phyloP scores from a whole-genome alignment of 2,888 invertebrate genomes.

The Sturmia bella region DNA sequence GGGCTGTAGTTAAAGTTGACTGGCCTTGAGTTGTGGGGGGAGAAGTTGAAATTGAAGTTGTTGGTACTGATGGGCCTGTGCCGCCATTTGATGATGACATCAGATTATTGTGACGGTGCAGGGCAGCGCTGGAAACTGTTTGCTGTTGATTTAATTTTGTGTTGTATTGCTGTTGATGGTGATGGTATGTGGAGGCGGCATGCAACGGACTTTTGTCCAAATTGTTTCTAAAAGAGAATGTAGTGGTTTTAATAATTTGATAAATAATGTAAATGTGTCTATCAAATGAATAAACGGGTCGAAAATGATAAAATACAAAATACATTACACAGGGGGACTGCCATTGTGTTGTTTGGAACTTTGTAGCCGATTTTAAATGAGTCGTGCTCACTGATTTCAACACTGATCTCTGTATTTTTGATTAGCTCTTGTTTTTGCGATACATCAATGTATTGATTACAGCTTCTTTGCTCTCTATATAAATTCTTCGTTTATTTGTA shows the following conservation, averaged over 20 bases:
- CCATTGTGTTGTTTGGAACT: too few relatives aligned
- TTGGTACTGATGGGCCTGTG: constrained; percentile 23
- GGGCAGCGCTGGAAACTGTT: constrained; percentile 34
- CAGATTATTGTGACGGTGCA: constrained; percentile 67
- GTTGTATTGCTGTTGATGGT: constrained; percentile 67
- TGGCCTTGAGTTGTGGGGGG: constrained; percentile 58
- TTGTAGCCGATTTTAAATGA: too few relatives aligned
- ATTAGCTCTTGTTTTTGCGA: too few relatives aligned
- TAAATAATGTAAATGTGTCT: not conserved
- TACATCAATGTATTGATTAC: too few relatives aligned
- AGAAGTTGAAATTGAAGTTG: constrained; percentile 4
- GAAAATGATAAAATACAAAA: too few relatives aligned
- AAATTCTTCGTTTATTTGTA: too few relatives aligned
- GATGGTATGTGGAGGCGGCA: constrained; percentile 69
- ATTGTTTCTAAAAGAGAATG: constrained; percentile 69
- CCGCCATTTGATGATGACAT: constrained; percentile 38
- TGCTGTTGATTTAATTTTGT: constrained; percentile 52
- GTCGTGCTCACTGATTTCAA: too few relatives aligned
- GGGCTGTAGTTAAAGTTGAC: constrained; percentile 59
- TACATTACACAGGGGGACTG: too few relatives aligned
- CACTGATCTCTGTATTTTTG: too few relatives aligned
- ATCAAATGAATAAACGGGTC: not conserved
- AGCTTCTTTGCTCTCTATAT: too few relatives aligned
- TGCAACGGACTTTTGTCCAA: constrained; percentile 71
- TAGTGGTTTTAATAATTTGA: not conserved